Evolutionary conservation across 1,140 invertebrate species (phyloP).

Genomic region (Drosophila pseudoobscura): DNA sequence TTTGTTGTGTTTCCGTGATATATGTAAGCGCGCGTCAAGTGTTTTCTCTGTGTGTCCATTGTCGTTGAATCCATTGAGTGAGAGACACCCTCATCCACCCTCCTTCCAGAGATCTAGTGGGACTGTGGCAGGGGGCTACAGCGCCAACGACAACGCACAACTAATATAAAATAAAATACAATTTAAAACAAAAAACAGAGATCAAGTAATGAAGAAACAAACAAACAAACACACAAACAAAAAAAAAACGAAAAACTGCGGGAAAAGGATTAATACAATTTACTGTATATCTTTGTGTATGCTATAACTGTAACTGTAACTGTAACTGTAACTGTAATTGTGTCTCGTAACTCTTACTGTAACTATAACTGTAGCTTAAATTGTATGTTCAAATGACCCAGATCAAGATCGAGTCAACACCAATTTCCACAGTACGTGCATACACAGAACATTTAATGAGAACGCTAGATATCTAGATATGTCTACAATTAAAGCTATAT

Average conservation of each 20-base stretch:
- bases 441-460: conserved; percentile 10
- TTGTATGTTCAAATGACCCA: conserved; percentile 32
- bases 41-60: conserved; percentile 26
- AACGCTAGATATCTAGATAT: conserved; percentile 41
- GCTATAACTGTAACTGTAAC: conserved; percentile 43
- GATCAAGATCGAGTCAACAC: conserved; percentile 14
- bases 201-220: background rate
- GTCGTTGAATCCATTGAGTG: conserved; percentile 38
- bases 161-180: conserved; percentile 2
- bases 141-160: conserved; percentile 49
- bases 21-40: conserved; percentile 71
- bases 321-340: conserved; percentile 32
- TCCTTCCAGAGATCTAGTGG: conserved; percentile 2
- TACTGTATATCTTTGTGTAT: conserved; percentile 53
- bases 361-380: conserved; percentile 27
- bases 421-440: too few species aligned
- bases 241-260: conserved; percentile 12
- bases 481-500: conserved; percentile 12
- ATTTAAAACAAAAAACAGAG: background rate
- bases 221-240: background rate
- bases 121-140: conserved; percentile 3
- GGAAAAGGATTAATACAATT: conserved; percentile 49
- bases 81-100: conserved; percentile 18
- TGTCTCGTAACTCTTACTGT: conserved; percentile 7
- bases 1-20: conserved; percentile 81